These are phyloP conservation scores for Hemithea aestivaria DNA, from an alignment of 2,888 invertebrate genomes.

Conservation along the genomic window DNA sequence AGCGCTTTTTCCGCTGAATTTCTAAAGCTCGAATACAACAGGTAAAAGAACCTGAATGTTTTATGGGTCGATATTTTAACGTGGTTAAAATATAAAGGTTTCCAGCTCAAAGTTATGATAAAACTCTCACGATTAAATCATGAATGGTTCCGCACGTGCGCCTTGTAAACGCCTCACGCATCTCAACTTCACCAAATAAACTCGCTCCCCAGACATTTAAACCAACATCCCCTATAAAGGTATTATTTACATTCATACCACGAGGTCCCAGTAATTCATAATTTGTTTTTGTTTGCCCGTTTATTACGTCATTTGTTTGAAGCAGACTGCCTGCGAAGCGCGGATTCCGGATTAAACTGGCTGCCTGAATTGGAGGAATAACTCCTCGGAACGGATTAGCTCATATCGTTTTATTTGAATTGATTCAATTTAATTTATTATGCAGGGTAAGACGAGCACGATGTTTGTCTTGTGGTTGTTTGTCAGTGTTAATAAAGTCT, in stretches of 20 bases:
- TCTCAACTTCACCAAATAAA: constrained; percentile 7
- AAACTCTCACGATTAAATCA: no score
- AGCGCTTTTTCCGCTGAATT: neutral
- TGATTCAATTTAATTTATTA: no score
- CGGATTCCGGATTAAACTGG: constrained; percentile 32
- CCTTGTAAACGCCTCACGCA: no score
- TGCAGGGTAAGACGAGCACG: no score
- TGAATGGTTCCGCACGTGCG: no score
- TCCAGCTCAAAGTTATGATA: no score
- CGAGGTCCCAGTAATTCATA: constrained; percentile 42
- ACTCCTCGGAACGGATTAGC: constrained; percentile 30
- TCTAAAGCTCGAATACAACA: no score
- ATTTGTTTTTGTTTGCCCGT: constrained; percentile 40
- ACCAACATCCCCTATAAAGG: constrained; percentile 20
- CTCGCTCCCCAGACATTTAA: constrained; percentile 3
- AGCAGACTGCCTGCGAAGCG: constrained; percentile 32
- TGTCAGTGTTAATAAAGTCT: no score
- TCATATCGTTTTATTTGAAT: neutral
- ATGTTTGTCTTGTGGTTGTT: no score
- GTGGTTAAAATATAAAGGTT: no score
- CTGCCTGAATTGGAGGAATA: constrained; percentile 24
- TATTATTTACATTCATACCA: constrained; percentile 43
- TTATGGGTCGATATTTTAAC: no score
- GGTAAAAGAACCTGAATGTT: no score
- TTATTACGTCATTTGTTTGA: constrained; percentile 40